These are phyloP conservation scores for Cremastinae sp. DNA, from an alignment of 2,888 invertebrate genomes.

Conservation along the genomic window DNA sequence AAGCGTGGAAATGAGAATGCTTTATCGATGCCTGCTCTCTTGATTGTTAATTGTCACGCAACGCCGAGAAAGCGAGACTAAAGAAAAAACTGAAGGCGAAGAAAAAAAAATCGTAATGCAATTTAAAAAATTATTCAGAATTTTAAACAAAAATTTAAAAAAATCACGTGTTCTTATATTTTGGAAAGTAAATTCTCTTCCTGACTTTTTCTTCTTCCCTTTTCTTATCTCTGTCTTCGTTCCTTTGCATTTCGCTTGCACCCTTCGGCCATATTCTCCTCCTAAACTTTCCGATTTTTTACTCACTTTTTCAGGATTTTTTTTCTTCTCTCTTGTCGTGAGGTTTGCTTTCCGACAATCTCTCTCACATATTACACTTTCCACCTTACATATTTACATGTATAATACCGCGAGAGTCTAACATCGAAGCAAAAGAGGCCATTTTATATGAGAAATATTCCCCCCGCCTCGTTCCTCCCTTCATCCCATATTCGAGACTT, in stretches of 20 bases:
- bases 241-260: neutral
- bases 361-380: slow-evolving; percentile 58
- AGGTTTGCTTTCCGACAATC: slow-evolving; percentile 2
- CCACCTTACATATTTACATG: slow-evolving; percentile 61
- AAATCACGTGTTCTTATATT: slow-evolving; percentile 52
- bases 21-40: slow-evolving; percentile 65
- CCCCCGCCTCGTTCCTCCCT: neutral
- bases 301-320: slow-evolving; percentile 4
- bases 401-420: slow-evolving; percentile 51
- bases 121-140: slow-evolving; percentile 66
- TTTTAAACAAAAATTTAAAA: slow-evolving; percentile 74
- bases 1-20: slow-evolving; percentile 63
- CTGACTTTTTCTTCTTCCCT: slow-evolving; percentile 29
- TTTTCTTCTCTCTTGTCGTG: slow-evolving; percentile 8
- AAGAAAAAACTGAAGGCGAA: slow-evolving; percentile 12
- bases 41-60: slow-evolving; percentile 71
- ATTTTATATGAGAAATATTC: slow-evolving; percentile 9
- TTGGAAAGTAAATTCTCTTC: slow-evolving; percentile 53
- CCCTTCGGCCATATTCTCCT: slow-evolving; percentile 35
- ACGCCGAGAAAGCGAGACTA: slow-evolving; percentile 9
- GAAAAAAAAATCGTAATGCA: neutral
- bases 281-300: slow-evolving; percentile 45
- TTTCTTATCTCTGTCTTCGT: slow-evolving; percentile 40
- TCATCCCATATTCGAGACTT: slow-evolving; percentile 5
- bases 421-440: slow-evolving; percentile 28